These are phyloP conservation scores for Oncopeltus fasciatus DNA, from an alignment of 1,140 invertebrate genomes.

Conservation along the genomic window DNA sequence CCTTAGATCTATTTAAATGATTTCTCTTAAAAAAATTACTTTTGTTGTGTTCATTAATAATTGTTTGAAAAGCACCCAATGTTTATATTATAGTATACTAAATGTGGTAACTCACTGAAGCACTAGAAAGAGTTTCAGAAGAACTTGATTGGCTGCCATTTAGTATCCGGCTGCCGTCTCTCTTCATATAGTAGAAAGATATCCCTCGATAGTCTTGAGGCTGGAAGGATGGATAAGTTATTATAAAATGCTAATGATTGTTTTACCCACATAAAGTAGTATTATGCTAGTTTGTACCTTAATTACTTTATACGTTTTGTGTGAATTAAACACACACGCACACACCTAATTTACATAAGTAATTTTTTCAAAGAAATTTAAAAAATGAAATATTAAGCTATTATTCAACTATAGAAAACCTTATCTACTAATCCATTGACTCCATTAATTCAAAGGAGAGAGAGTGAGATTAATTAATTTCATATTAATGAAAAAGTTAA, in stretches of 20 bases:
- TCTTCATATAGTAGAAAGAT: slow-evolving; percentile 37
- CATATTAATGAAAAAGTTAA: no score
- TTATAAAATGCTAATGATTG: neutral
- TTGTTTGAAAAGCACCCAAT: neutral
- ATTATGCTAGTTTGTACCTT: neutral
- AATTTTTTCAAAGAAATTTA: neutral
- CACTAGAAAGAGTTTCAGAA: slow-evolving; percentile 17
- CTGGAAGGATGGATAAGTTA: slow-evolving; percentile 19
- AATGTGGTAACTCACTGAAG: neutral
- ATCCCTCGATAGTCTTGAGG: slow-evolving; percentile 13
- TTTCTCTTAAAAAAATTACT: neutral
- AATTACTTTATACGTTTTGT: no score
- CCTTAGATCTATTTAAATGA: neutral
- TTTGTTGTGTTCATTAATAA: neutral
- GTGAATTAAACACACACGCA: no score
- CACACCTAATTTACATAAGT: neutral
- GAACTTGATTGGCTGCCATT: slow-evolving; percentile 18
- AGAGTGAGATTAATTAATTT: no score
- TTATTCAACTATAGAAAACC: no score
- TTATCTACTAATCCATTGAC: no score
- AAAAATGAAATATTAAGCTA: neutral
- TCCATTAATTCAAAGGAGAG: no score
- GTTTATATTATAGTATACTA: neutral
- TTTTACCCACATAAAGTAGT: neutral
- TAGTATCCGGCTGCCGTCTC: slow-evolving; percentile 37